These are phyloP conservation scores for Drosophila sechellia DNA, from an alignment of 1,140 invertebrate species.

Conservation along the genomic window DNA sequence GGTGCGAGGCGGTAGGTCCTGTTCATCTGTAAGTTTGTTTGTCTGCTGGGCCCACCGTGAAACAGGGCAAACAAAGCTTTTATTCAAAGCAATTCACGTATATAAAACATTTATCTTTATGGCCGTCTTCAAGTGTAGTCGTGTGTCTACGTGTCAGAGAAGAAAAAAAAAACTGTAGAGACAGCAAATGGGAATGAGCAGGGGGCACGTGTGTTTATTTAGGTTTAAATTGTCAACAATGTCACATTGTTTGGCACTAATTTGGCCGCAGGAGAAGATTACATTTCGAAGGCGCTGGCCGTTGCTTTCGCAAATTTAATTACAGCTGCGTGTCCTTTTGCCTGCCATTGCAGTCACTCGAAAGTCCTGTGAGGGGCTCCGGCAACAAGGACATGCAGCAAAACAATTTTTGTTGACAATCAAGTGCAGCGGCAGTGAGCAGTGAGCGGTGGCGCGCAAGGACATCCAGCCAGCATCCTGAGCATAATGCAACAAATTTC, in stretches of 20 bases:
- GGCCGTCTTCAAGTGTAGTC: slow-evolving; percentile 73
- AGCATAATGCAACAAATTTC: slow-evolving; percentile 79
- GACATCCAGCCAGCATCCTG: slow-evolving; percentile 57
- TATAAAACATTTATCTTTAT: slow-evolving; percentile 83
- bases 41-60: slow-evolving; percentile 59
- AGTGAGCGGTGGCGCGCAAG: slow-evolving; percentile 43
- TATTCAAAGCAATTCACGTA: slow-evolving; percentile 82
- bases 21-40: slow-evolving; percentile 40
- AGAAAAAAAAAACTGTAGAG: not conserved
- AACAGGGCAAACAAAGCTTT: slow-evolving; percentile 71
- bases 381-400: slow-evolving; percentile 49
- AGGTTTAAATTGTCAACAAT: slow-evolving; percentile 61
- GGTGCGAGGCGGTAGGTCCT: not conserved
- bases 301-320: slow-evolving; percentile 66
- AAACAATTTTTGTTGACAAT: slow-evolving; percentile 79
- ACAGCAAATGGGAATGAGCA: no score
- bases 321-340: slow-evolving; percentile 70
- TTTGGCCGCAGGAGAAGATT: slow-evolving; percentile 35
- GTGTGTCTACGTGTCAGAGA: slow-evolving; percentile 20
- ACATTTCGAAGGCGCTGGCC: slow-evolving; percentile 9
- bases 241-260: slow-evolving; percentile 54
- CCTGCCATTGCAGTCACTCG: slow-evolving; percentile 69
- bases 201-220: slow-evolving; percentile 52
- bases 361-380: slow-evolving; percentile 50
- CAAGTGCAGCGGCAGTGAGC: slow-evolving; percentile 49